Base-by-base conservation (phyloP, 2,888 invertebrate species). In the Zele albiditarsus region DNA sequence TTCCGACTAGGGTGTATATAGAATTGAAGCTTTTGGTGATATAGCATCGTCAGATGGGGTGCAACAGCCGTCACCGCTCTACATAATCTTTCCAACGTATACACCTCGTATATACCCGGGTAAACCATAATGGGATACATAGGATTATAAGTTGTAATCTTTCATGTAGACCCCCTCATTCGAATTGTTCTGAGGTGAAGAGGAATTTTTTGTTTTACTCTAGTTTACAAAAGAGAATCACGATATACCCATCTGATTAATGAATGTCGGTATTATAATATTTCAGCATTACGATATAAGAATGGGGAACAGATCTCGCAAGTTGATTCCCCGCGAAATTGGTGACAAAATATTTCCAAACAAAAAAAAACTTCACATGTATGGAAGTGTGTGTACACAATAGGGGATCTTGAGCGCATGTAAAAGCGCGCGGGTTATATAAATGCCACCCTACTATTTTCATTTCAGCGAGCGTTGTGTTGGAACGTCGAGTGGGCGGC, bases 111-210 rank as follows among this genome's bases (percentile, higher is more conserved):
- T 8, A 20, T 53, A 53, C 20, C 3, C 79, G 80, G 83, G 81
- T 82, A 84, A 84, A 84, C 86, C 81, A 84, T 86, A 85, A 86
- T 84, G 82, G 81, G 84, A 84, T 85, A 80, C 73, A 71, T 74
- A 38, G 85, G 86, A 87, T 86, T 87, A 86, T 84, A 84, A 84
- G 83, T 86, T 85, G 87, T 86, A 86, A 86, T 82, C 87, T 81
- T 75, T 80, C 53, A 57, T 57, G 16, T 14, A 31, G 33, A 49
- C 63, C 38, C 25, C 58, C 20, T 65, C 27, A 28, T 62, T 60
- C 31, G 27, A 33, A 58, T 69, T 69, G 33, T 38, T 69, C 33
- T 6, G 38, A 25, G 8, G n/a, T 23, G 49, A 68, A 49, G 49
- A 12, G 38, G 65, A 76, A 72, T 62, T 65, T 38, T 38, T 38